Base-by-base conservation (phyloP, 2,113 vertebrate species). In the Mormoops blainvillei region DNA sequence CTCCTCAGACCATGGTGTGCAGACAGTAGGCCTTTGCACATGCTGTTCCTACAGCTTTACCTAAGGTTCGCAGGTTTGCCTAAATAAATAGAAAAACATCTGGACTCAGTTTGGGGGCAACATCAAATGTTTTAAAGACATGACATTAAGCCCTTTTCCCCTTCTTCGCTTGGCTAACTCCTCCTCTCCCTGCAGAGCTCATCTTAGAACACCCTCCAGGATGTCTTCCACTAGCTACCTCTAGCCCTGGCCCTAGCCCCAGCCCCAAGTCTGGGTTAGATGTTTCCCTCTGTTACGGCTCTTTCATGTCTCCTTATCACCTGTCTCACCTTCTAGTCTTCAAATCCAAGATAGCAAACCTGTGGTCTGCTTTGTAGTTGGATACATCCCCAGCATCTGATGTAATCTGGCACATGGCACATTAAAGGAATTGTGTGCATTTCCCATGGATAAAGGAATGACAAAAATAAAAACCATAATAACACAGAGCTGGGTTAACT, bases 21-120 rank as follows among this genome's bases (percentile, higher is more conserved):
- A 74, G 63, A 67, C 36, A 50, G 31, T 38, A n/a, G 54, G 41
- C 28, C 84, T 94, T 85, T n/a, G 41, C n/a, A 81, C 3, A 45
- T 18, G 2, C 50, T 83, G 11, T 48, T 61, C 7, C 67, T 82
- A 61, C 13, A 41, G n/a, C 24, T 82, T 97, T 96, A 97, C 87
- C 97, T 95, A 87, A 67, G 5, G 31, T 95, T 50, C 0, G 84
- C 5, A 0, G 61, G 52, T 67, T 93, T 38, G 92, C 76, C 96
- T 96, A 95, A 90, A 83, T 82, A 96, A 96, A 93, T 18, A 91
- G 94, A 92, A 96, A 98, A 97, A 70, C 89, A 97, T 92, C 93
- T 97, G 95, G 88, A 89, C 68, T 97, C 87, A 89, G 82, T 97
- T 89, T 97, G 67, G 91, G 95, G 36, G 89, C 82, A 82, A 87